These are phyloP conservation scores for Pinna nobilis DNA, from an alignment of 1,140 invertebrate genomes.

Conservation along the genomic window DNA sequence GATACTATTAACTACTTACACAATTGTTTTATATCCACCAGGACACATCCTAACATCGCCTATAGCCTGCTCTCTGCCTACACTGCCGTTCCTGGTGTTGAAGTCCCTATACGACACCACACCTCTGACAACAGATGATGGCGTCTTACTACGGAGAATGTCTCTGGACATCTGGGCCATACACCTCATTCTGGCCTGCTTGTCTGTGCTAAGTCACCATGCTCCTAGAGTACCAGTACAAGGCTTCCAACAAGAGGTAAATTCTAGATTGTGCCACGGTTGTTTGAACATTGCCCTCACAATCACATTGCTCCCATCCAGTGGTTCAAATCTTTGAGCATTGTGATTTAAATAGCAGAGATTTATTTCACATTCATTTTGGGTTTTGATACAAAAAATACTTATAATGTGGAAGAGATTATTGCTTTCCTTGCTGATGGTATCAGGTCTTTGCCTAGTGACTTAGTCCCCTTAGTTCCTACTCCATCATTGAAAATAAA, in stretches of 20 bases:
- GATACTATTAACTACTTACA: too few species aligned
- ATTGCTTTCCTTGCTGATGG: too few species aligned
- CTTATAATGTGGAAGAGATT: too few species aligned
- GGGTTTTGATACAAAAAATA: too few species aligned
- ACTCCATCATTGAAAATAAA: too few species aligned
- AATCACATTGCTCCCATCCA: not conserved
- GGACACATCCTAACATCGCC: slow-evolving; percentile 86
- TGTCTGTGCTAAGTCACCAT: slow-evolving; percentile 93
- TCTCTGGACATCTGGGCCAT: slow-evolving; percentile 89
- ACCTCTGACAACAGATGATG: slow-evolving; percentile 88
- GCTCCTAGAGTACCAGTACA: slow-evolving; percentile 74
- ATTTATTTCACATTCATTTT: too few species aligned
- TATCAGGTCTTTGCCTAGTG: too few species aligned
- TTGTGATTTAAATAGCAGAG: not conserved
- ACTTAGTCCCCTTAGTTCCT: too few species aligned
- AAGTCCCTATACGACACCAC: slow-evolving; percentile 86
- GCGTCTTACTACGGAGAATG: slow-evolving; percentile 84
- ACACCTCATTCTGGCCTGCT: slow-evolving; percentile 88
- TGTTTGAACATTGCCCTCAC: not conserved
- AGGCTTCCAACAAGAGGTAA: slow-evolving; percentile 76
- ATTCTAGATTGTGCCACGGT: not conserved
- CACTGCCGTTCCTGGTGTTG: slow-evolving; percentile 90
- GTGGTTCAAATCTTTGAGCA: not conserved
- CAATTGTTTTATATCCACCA: slow-evolving; percentile 63
- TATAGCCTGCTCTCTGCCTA: slow-evolving; percentile 86